These are phyloP conservation scores for Puma concolor DNA, from an alignment of 2,113 vertebrate species.

Conservation along the genomic window DNA sequence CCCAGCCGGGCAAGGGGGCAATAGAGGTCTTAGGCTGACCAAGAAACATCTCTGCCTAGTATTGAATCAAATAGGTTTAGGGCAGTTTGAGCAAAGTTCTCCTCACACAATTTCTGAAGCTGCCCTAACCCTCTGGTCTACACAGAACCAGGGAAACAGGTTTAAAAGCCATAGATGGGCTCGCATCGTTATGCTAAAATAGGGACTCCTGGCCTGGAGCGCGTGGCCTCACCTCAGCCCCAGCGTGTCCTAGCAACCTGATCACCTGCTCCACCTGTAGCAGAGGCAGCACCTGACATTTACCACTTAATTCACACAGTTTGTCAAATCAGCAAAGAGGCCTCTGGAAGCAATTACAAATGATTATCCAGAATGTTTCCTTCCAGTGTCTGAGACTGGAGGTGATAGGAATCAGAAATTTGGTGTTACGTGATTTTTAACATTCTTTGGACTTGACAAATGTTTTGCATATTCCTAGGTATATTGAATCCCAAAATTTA, in stretches of 20 bases:
- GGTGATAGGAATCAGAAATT: not conserved
- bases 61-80: not conserved
- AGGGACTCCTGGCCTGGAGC: not conserved
- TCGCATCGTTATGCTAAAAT: not conserved
- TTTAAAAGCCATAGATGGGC: not conserved
- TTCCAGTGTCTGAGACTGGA: not conserved
- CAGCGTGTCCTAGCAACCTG: slow-evolving; percentile 54
- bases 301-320: not conserved
- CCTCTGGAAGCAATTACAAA: not conserved
- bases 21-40: not conserved
- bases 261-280: not conserved
- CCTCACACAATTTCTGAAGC: not conserved
- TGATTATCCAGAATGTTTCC: slow-evolving; percentile 33
- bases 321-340: slow-evolving; percentile 41
- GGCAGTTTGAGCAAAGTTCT: not conserved
- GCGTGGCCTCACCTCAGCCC: not conserved
- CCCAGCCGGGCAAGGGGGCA: not conserved
- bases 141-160: not conserved
- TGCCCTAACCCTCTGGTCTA: not conserved
- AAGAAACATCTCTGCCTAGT: not conserved
- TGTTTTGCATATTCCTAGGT: not conserved
- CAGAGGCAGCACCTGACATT: not conserved
- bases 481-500: not conserved
- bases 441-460: not conserved
- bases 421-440: slow-evolving; percentile 12